phyloP scores from a whole-genome alignment of 2,113 vertebrate genomes.

The Megatriorchis doriae region DNA sequence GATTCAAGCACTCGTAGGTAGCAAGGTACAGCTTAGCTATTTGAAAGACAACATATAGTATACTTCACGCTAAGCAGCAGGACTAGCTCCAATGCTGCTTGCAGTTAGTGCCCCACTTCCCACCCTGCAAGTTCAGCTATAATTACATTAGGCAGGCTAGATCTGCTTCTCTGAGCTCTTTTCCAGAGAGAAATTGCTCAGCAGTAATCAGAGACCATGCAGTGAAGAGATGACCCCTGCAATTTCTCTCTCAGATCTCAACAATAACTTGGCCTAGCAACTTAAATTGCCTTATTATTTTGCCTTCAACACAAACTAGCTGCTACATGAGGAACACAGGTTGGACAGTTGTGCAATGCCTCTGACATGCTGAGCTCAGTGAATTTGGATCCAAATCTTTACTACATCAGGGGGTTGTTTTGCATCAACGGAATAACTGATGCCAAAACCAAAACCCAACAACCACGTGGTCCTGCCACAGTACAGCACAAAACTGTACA shows the following conservation, averaged over 20 bases:
- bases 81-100: background rate
- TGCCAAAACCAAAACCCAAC: background rate
- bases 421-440: background rate
- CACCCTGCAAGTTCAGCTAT: too few relatives aligned
- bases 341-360: too few relatives aligned
- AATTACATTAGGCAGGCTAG: background rate
- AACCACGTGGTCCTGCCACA: rapidly evolving
- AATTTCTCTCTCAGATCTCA: background rate
- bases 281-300: background rate
- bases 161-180: background rate
- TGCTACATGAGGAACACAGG: background rate
- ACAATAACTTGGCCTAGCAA: background rate
- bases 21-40: background rate
- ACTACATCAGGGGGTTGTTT: background rate
- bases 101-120: background rate
- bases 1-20: background rate
- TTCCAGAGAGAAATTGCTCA: background rate
- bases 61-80: background rate
- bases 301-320: background rate
- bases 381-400: background rate
- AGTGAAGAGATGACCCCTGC: background rate
- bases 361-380: background rate
- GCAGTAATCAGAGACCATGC: background rate
- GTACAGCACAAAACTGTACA: background rate
- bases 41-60: rapidly evolving